A percentile compares a stretch with the other conserved stretches of the same genome.
phyloP scores from a whole-genome alignment of 1,140 invertebrate genomes.

The Meteorus sp. region DNA sequence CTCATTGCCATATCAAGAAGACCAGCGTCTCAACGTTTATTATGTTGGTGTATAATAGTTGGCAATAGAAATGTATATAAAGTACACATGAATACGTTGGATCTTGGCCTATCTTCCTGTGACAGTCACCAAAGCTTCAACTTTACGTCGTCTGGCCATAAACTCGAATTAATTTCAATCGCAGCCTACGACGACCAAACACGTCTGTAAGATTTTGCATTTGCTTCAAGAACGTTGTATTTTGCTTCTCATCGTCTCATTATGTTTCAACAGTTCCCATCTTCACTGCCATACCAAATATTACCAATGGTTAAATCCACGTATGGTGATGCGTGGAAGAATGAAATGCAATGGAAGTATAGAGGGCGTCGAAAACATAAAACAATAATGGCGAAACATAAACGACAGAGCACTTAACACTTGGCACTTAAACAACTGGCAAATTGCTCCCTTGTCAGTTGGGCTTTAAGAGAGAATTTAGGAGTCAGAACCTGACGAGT shows the following conservation, averaged over 20 bases:
- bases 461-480: conserved; percentile 55
- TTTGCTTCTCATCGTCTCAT: conserved; percentile 9
- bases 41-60: too few relatives aligned
- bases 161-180: conserved; percentile 59
- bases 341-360: too few relatives aligned
- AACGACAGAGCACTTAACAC: conserved; percentile 60
- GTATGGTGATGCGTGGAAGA: conserved; percentile 19
- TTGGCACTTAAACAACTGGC: conserved; percentile 61
- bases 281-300: too few relatives aligned
- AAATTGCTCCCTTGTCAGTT: conserved; percentile 60
- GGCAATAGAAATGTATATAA: background rate
- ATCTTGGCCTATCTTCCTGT: conserved; percentile 34
- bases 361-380: conserved; percentile 54
- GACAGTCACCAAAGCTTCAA: conserved; percentile 30
- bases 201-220: background rate
- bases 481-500: conserved; percentile 44
- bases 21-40: too few relatives aligned
- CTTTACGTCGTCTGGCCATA: conserved; percentile 39
- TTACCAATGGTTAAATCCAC: too few relatives aligned
- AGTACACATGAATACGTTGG: background rate
- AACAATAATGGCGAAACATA: conserved; percentile 60
- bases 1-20: too few relatives aligned
- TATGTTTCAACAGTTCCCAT: conserved; percentile 1
- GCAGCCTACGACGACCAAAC: conserved; percentile 33
- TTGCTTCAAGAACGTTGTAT: background rate